A percentile compares a stretch with the other conserved stretches of the same genome.
These are phyloP conservation scores for Mustela lutreola DNA, from an alignment of 2,113 vertebrate genomes.

Conservation along the genomic window DNA sequence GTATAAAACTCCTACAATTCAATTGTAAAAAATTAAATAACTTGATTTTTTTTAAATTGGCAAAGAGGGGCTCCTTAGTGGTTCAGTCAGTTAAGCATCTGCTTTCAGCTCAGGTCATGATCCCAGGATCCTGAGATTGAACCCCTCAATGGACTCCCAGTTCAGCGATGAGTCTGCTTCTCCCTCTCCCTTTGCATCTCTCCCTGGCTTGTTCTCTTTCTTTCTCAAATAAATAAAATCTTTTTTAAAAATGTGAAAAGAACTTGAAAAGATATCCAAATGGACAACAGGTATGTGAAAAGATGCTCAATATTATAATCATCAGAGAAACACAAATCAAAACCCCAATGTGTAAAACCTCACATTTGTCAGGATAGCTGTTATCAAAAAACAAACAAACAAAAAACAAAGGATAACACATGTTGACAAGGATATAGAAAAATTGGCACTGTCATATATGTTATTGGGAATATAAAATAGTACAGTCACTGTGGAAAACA, in stretches of 20 bases:
- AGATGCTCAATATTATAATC: neutral
- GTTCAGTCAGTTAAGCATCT: neutral
- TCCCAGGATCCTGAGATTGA: neutral
- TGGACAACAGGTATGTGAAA: neutral
- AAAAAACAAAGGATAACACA: neutral
- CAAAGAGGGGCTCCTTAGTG: neutral
- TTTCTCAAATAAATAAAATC: neutral
- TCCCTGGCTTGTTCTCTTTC: neutral
- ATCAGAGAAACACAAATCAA: neutral
- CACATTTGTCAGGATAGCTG: neutral
- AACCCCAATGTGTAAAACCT: neutral
- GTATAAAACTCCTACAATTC: neutral
- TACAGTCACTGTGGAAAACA: neutral
- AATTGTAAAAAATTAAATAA: neutral
- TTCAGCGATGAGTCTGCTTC: neutral
- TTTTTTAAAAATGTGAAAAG: neutral
- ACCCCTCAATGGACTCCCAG: too few relatives aligned
- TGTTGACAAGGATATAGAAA: neutral
- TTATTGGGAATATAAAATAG: neutral
- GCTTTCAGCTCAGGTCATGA: neutral
- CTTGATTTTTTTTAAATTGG: neutral
- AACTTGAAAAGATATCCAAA: neutral
- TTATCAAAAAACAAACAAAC: neutral
- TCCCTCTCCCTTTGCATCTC: neutral
- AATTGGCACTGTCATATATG: neutral